These are phyloP conservation scores for Mactromeris polynyma DNA, from an alignment of 2,888 invertebrate genomes.

Conservation along the genomic window DNA sequence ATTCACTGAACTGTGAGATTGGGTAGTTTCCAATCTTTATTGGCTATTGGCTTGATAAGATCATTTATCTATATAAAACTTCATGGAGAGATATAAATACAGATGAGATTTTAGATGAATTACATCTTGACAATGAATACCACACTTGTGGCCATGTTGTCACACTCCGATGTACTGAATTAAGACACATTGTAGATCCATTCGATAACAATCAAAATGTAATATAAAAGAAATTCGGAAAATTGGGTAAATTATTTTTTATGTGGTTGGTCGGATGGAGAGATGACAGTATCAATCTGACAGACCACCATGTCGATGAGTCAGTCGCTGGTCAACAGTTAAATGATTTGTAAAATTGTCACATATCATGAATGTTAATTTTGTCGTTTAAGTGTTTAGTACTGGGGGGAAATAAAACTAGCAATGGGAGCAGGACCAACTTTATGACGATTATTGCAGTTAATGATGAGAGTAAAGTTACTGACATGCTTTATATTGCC, in stretches of 20 bases:
- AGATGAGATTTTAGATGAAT: constrained; percentile 37
- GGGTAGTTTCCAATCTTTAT: constrained; percentile 42
- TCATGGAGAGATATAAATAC: constrained; percentile 26
- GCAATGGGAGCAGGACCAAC: not conserved
- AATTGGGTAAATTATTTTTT: not conserved
- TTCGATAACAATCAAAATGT: not conserved
- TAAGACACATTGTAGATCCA: constrained; percentile 16
- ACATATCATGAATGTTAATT: not conserved
- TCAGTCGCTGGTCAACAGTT: not conserved
- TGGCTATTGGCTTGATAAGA: constrained; percentile 41
- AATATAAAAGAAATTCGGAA: not conserved
- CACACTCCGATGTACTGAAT: constrained; percentile 26
- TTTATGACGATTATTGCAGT: not conserved
- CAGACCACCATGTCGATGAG: not conserved
- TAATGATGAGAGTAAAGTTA: not conserved
- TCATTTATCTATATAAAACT: constrained; percentile 19
- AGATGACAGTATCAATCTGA: not conserved
- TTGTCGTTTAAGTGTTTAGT: not conserved
- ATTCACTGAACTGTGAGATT: constrained; percentile 34
- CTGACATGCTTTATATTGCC: not conserved
- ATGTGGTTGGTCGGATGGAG: constrained; percentile 2
- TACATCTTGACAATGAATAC: constrained; percentile 16
- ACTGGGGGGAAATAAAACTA: not conserved
- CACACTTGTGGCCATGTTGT: constrained; percentile 43
- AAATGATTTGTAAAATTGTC: constrained; percentile 3